phyloP scores from a whole-genome alignment of 1,140 invertebrate species.

The Drosophila arizonae region DNA sequence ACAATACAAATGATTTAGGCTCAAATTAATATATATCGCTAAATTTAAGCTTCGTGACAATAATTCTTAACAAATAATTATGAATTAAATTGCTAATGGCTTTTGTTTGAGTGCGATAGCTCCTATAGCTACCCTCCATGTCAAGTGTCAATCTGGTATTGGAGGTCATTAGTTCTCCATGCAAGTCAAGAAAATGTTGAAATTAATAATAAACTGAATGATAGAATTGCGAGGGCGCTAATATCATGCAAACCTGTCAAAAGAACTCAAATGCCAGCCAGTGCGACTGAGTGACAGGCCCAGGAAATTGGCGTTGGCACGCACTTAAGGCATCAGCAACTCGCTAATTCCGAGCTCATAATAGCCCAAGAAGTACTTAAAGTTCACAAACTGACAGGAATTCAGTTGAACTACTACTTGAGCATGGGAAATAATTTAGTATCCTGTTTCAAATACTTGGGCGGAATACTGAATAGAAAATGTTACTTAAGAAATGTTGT shows the following conservation, averaged over 20 bases:
- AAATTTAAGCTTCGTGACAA: neutral
- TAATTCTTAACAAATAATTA: conserved; percentile 7
- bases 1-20: too few relatives aligned
- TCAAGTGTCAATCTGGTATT: conserved; percentile 5
- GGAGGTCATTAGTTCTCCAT: conserved; percentile 16
- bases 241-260: conserved; percentile 59
- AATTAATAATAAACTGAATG: conserved; percentile 59
- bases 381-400: conserved; percentile 1
- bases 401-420: neutral
- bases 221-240: conserved; percentile 31
- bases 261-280: conserved; percentile 26
- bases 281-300: conserved; percentile 42
- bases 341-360: neutral
- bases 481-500: too few relatives aligned
- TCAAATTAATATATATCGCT: too few relatives aligned
- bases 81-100: conserved; percentile 5
- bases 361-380: neutral
- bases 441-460: too few relatives aligned
- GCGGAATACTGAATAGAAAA: too few relatives aligned
- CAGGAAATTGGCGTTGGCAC: conserved; percentile 44
- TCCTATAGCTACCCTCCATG: conserved; percentile 2
- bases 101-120: conserved; percentile 10
- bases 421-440: too few relatives aligned
- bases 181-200: conserved; percentile 45
- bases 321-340: conserved; percentile 21